Evolutionary conservation across 2,113 vertebrate genomes (phyloP).

Genomic region (Cnemophilus loriae): DNA sequence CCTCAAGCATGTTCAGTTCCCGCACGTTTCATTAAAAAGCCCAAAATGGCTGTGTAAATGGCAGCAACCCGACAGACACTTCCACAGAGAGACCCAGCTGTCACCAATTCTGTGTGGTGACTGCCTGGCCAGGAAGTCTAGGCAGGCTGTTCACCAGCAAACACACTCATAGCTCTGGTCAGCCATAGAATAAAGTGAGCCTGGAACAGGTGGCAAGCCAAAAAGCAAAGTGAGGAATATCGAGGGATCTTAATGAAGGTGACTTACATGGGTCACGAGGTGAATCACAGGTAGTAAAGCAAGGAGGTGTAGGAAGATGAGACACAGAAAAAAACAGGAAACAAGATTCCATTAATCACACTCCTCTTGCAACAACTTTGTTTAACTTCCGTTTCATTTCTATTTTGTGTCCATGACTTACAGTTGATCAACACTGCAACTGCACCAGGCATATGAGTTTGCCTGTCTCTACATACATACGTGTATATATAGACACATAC

Average conservation of each 20-base stretch:
- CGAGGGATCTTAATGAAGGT: background rate
- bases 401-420: background rate
- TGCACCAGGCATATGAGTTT: background rate
- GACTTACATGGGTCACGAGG: background rate
- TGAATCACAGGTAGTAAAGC: background rate
- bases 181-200: background rate
- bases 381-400: background rate
- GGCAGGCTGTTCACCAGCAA: background rate
- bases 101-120: accelerated
- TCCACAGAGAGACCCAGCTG: background rate
- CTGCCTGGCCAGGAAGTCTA: background rate
- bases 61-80: background rate
- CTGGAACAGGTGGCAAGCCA: background rate
- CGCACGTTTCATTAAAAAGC: background rate
- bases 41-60: background rate
- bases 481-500: background rate
- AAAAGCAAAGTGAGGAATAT: background rate
- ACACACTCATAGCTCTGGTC: background rate
- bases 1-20: background rate
- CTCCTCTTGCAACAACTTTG: background rate
- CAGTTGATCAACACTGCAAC: background rate
- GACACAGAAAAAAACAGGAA: accelerated
- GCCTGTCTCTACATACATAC: background rate
- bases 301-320: background rate
- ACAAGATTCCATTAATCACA: background rate